A percentile compares a stretch with the other conserved stretches of the same genome.
phyloP scores from a whole-genome alignment of 2,888 invertebrate genomes.

The Orchestes rusci region DNA sequence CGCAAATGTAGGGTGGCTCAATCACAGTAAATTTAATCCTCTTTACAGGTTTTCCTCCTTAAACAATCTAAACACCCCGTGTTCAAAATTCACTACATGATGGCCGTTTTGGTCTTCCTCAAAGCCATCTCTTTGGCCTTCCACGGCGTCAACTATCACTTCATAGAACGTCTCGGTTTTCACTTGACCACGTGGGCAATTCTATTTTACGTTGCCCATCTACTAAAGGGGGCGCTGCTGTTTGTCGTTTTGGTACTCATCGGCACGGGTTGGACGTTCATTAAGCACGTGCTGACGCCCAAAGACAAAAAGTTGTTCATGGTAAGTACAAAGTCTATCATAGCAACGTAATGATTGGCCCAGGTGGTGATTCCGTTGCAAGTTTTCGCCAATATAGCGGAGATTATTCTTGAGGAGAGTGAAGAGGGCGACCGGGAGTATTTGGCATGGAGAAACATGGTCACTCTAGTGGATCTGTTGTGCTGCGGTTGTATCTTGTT shows the following conservation, averaged over 20 bases:
- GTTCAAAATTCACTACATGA: slow-evolving; percentile 93
- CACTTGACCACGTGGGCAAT: slow-evolving; percentile 98
- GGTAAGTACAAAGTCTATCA: too few species aligned
- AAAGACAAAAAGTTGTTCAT: slow-evolving; percentile 96
- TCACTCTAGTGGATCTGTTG: slow-evolving; percentile 87
- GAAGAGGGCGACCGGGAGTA: slow-evolving; percentile 88
- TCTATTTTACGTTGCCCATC: slow-evolving; percentile 93
- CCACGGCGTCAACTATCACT: slow-evolving; percentile 92
- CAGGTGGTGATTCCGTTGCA: slow-evolving; percentile 91
- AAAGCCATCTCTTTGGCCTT: slow-evolving; percentile 90
- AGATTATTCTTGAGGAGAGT: slow-evolving; percentile 86
- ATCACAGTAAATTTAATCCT: too few species aligned
- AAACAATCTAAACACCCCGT: slow-evolving; percentile 66
- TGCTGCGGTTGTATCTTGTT: slow-evolving; percentile 96
- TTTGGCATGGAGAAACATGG: slow-evolving; percentile 84
- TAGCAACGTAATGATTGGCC: too few species aligned
- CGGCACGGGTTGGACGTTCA: slow-evolving; percentile 93
- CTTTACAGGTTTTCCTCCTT: slow-evolving; percentile 58
- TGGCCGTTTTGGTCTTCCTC: slow-evolving; percentile 87
- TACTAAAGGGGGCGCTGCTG: slow-evolving; percentile 65
- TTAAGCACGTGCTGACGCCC: slow-evolving; percentile 93
- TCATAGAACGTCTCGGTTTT: slow-evolving; percentile 85
- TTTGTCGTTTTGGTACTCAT: slow-evolving; percentile 95
- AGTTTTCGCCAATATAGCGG: slow-evolving; percentile 93
- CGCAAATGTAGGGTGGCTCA: too few species aligned